Conservation (phyloP, 2,888 invertebrate species). For the Temnothorax unifasciatus region DNA sequence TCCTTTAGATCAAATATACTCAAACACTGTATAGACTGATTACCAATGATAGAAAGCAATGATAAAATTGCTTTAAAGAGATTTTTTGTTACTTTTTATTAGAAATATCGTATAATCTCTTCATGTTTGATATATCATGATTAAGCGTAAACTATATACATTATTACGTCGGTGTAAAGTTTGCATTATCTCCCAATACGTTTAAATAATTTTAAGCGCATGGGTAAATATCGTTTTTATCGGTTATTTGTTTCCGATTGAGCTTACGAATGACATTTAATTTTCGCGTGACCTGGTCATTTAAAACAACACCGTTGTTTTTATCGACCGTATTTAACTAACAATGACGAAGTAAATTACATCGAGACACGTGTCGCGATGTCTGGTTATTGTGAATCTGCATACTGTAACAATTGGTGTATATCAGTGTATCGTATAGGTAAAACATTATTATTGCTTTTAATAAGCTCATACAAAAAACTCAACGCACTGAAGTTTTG, state of each 20-base stretch:
- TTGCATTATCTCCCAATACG: conserved; percentile 16
- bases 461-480: neutral
- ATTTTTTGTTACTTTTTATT: neutral
- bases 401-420: neutral
- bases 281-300: conserved; percentile 29
- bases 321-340: conserved; percentile 36
- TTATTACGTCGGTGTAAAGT: neutral
- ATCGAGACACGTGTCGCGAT: conserved; percentile 17
- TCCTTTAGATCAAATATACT: neutral
- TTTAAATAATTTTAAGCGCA: conserved; percentile 28
- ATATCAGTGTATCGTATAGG: neutral
- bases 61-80: neutral
- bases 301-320: conserved; percentile 39
- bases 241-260: conserved; percentile 40
- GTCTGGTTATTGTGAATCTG: conserved; percentile 16
- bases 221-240: conserved; percentile 16
- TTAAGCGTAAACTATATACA: neutral
- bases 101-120: conserved; percentile 2
- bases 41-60: neutral
- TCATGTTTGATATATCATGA: neutral
- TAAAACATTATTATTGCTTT: neutral
- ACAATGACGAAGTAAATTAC: conserved; percentile 31
- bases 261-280: conserved; percentile 43
- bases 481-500: neutral
- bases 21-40: neutral